These are phyloP conservation scores for Panurus biarmicus DNA, from an alignment of 2,113 vertebrate genomes.

Conservation along the genomic window DNA sequence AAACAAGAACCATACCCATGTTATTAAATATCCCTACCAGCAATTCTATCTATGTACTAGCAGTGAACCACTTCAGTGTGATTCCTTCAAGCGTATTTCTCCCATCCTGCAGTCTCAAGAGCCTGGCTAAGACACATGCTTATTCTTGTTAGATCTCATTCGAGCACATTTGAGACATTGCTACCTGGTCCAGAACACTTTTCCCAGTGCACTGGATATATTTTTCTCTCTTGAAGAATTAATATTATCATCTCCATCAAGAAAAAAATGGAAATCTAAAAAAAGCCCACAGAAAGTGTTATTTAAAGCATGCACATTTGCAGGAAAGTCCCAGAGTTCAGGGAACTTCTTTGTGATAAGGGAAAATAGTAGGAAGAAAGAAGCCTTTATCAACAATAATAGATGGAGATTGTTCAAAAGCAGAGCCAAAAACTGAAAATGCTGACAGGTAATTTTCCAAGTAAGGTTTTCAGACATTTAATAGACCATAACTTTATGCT, in stretches of 20 bases:
- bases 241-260: not conserved
- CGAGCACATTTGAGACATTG: not conserved
- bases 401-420: not conserved
- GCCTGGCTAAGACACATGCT: not conserved
- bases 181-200: not conserved
- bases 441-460: not conserved
- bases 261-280: not conserved
- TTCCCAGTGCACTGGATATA: not conserved
- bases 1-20: constrained; percentile 17
- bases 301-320: not conserved
- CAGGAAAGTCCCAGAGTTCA: not conserved
- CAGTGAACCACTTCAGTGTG: not conserved
- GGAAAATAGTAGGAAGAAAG: not conserved
- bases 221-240: not conserved
- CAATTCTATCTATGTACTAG: not conserved
- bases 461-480: not conserved
- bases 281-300: not conserved
- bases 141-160: not conserved
- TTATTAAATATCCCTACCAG: constrained; percentile 23
- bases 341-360: not conserved
- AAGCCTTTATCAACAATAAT: not conserved
- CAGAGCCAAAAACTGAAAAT: not conserved
- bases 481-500: not conserved
- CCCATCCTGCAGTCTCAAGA: not conserved
- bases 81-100: not conserved